Percentiles rank a stretch among this genome's conserved stretches.
These are phyloP conservation scores for Carollia perspicillata DNA, from an alignment of 2,113 vertebrate species.

Conservation along the genomic window DNA sequence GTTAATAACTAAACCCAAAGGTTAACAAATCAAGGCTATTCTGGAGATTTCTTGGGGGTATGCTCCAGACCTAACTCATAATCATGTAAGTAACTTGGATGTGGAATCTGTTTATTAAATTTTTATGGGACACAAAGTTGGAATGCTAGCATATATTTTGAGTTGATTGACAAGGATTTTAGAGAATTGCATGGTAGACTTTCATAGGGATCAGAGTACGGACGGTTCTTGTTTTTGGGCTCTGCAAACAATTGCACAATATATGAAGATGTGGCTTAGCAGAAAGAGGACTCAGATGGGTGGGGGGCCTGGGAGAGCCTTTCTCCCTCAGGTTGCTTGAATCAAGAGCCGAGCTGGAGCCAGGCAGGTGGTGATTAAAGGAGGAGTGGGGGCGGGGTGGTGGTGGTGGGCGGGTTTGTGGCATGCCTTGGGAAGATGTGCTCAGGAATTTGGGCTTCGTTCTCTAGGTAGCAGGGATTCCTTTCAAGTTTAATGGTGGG, in stretches of 20 bases:
- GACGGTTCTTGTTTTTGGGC: not conserved
- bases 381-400: not conserved
- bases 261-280: not conserved
- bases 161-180: not conserved
- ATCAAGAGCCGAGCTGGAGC: not conserved
- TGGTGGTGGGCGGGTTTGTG: not conserved
- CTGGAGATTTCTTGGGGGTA: not conserved
- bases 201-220: not conserved
- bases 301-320: not conserved
- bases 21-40: not conserved
- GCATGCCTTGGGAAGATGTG: not conserved
- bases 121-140: not conserved
- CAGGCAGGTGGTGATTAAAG: not conserved
- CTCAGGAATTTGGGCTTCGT: not conserved
- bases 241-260: not conserved
- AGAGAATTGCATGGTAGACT: not conserved
- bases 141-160: not conserved
- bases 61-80: not conserved
- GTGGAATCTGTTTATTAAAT: not conserved
- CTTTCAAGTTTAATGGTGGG: not conserved
- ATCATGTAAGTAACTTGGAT: not conserved
- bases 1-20: not conserved
- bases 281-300: not conserved
- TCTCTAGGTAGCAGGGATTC: not conserved
- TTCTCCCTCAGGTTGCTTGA: not conserved